Evolutionary conservation across 2,888 invertebrate species (phyloP), one percentile per base, ranked within the genome.

Genomic region (Diplazon laetatorius): DNA sequence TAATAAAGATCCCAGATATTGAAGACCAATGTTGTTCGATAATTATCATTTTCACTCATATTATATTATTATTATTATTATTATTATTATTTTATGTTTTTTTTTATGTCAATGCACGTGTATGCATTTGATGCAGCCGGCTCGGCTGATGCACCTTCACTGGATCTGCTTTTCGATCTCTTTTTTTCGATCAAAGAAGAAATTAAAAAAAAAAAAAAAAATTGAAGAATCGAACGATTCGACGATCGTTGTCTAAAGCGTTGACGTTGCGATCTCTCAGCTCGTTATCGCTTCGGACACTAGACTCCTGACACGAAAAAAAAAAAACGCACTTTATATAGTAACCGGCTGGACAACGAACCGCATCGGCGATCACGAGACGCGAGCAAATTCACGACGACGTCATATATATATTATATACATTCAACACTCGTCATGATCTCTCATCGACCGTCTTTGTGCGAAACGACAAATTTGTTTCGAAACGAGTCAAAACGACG

Each of bases 301-400:
- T 63, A 5, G 14, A 48, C 46, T 20, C 48, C n/a, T 3, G 12
- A 16, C 16, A 16, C 46, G 14, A 44, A 30, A 62, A 46, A 30
- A 62, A 25, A 57, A 9, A 37, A n/a, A n/a, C n/a, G n/a, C 37
- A 37, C 39, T 48, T 48, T 44, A 30, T 35, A 48, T 35, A 30
- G 25, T 25, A 30, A 30, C 8, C 12, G 35, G 35, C 35, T 14
- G 63, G 62, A 46, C 62, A 62, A 30, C 35, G 63, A 63, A 48
- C 35, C 50, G 50, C 63, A 48, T 44, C 25, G 10, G 2, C 0
- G 57, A 59, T 60, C 60, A 25, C 63, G 63, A 14, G 63, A 63
- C 50, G n/a, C n/a, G 25, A n/a, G 25, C n/a, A n/a, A 25, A 52
- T 52, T 0, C 12, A 1, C 50, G 20, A 22, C 22, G 60, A 14